A percentile compares a stretch with the other conserved stretches of the same genome.
These are phyloP conservation scores for Prionailurus bengalensis DNA, from an alignment of 2,113 vertebrate species.

Conservation along the genomic window DNA sequence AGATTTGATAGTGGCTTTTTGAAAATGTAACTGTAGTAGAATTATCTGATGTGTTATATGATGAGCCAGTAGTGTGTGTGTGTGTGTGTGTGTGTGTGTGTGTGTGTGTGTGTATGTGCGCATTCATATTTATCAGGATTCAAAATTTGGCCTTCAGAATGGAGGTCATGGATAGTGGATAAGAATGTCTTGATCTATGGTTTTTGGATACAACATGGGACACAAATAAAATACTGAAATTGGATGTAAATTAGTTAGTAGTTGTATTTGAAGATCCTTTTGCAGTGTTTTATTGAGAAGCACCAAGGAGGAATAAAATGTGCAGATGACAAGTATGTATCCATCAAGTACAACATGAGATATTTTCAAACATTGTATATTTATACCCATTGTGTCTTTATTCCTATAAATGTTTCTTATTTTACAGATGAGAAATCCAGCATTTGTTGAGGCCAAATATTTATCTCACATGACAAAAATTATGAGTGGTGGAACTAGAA, in stretches of 20 bases:
- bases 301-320: neutral
- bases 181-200: neutral
- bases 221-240: neutral
- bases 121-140: neutral
- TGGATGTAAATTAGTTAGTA: neutral
- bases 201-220: neutral
- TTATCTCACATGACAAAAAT: neutral
- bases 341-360: neutral
- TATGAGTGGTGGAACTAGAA: neutral
- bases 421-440: neutral
- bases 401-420: neutral
- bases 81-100: neutral
- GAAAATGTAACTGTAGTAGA: neutral
- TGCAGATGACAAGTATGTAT: neutral
- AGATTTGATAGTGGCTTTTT: neutral
- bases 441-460: neutral
- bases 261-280: neutral
- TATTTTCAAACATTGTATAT: neutral
- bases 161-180: neutral
- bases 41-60: neutral
- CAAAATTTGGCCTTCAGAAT: neutral
- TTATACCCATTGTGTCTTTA: neutral
- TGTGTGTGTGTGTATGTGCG: neutral
- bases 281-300: neutral
- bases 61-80: neutral